Evolutionary conservation across 2,113 vertebrate species (phyloP), one percentile per base, ranked within the genome.

Genomic region (Sphaerodactylus townsendi): DNA sequence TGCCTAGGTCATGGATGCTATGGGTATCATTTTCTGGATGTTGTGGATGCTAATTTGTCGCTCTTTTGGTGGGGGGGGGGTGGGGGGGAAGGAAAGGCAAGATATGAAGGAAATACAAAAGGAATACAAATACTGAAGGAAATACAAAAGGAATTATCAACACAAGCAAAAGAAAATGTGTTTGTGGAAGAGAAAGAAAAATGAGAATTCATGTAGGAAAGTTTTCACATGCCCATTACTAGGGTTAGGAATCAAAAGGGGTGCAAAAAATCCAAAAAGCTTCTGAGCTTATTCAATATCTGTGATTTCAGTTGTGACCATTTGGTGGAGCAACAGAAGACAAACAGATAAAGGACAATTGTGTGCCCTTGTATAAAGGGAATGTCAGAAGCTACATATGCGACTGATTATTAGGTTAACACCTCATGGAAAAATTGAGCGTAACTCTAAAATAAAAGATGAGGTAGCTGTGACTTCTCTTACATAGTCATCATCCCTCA

Each of bases 291-390:
- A 39, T 23, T 41, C 33, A 71, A 17, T 9, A 25, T 21, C 69
- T 25, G 35, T 71, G 37, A 13, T 8, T 71, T 37, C 21, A 71
- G 21, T 37, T 23, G 69, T 71, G 37, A 19, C 37, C 37, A 41
- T 8, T 19, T 41, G 37, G 21, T 41, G 15, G 10, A 35, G 33
- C 33, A 68, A 35, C 30, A 11, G n/a, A n/a, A 46, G 0, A 0
- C 48, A 71, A 1, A 0, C 50, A 56, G 68, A 59, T 77, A 19
- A 65, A 72, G 50, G 30, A 23, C 71, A 77, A 66, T 79, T 92
- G 79, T 39, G 75, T 75, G 19, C 87, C 87, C 92, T 90, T 84
- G 91, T 91, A 82, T 44, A 1, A 85, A 90, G 81, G 13, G 44
- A 68, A 0, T 0, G 9, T 46, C 72, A 81, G 53, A 33, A 76